Evolutionary conservation across 2,113 vertebrate species (phyloP), one percentile per base, ranked within the genome.

Genomic region (Antennarius striatus): DNA sequence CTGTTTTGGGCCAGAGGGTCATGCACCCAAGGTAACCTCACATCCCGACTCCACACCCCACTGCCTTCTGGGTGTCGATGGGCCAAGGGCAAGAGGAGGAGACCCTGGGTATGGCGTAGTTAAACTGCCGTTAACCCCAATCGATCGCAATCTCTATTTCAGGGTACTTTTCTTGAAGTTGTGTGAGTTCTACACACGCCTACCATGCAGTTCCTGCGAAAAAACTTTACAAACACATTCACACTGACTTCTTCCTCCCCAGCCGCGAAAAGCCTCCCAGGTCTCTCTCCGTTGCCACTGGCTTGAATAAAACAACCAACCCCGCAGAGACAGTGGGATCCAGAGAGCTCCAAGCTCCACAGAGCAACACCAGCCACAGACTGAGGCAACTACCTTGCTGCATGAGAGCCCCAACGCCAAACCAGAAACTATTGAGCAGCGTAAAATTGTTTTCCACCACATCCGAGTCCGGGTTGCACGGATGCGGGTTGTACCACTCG

Each of bases 391-490:
- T 97, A 99, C 97, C 97, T 96, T 99, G 97, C 93, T 96, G 96
- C 97, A 99, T 99, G 96, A 99, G 97, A 22, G 22, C 22, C 22
- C 22, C 22, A 22, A 22, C 22, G 22, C 22, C 22, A 22, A 22
- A 22, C 22, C 97, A 99, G 96, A 99, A 99, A 96, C 97, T 99
- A 97, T 99, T 99, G 93, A 99, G 95, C 89, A 99, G 97, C 76
- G 97, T 99, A 93, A 99, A 99, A 96, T 99, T 99, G 94, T 99
- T 99, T 94, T 99, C 97, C 96, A 99, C 96, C 91, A 99, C 95
- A 88, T 99, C 97, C 73, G 97, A 99, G 93, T 99, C 96, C 42
- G 96, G 97, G 88, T 99, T 99, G 95, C 97, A 99, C 73, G 97
- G 96, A 88, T 99, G 97, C 88, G 97, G 97, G 76, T 99, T 99